phyloP scores from a whole-genome alignment of 2,797 vertebrate genomes.

The Chanos chanos region DNA sequence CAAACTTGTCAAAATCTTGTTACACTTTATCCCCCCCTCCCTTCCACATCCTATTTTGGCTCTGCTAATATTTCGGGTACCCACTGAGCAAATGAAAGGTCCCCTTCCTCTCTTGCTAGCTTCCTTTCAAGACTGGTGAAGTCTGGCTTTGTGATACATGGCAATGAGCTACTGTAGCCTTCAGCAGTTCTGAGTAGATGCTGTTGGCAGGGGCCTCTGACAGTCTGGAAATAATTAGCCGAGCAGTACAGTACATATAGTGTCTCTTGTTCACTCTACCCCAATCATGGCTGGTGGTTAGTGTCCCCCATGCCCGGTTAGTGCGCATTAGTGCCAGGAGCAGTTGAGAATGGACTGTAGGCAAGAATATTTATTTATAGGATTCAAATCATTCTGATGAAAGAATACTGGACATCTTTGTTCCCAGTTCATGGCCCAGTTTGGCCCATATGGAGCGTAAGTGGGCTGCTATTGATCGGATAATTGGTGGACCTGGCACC shows the following conservation, averaged over 20 bases:
- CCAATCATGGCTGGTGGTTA: conserved; percentile 12
- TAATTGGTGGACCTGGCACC: conserved; percentile 14
- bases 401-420: conserved; percentile 36
- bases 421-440: conserved; percentile 9
- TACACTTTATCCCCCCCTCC: conserved; percentile 17
- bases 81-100: conserved; percentile 22
- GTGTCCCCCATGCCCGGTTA: conserved; percentile 7
- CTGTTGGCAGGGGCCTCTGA: conserved; percentile 44
- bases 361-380: conserved; percentile 29
- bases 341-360: conserved; percentile 20
- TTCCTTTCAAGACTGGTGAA: background rate
- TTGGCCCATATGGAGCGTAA: background rate
- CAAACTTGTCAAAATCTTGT: background rate
- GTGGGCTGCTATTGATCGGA: background rate
- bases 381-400: conserved; percentile 24
- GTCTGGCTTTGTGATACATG: conserved; percentile 7
- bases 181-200: conserved; percentile 31
- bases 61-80: background rate
- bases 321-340: background rate
- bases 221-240: conserved; percentile 66
- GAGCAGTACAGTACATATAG: conserved; percentile 53
- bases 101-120: conserved; percentile 16
- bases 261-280: conserved; percentile 5
- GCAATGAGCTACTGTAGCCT: conserved; percentile 37
- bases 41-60: no score